Percentiles rank a stretch among this genome's conserved stretches.
These are phyloP conservation scores for Ceratoteleas bidentatus DNA, from an alignment of 1,140 invertebrate genomes.

Conservation along the genomic window DNA sequence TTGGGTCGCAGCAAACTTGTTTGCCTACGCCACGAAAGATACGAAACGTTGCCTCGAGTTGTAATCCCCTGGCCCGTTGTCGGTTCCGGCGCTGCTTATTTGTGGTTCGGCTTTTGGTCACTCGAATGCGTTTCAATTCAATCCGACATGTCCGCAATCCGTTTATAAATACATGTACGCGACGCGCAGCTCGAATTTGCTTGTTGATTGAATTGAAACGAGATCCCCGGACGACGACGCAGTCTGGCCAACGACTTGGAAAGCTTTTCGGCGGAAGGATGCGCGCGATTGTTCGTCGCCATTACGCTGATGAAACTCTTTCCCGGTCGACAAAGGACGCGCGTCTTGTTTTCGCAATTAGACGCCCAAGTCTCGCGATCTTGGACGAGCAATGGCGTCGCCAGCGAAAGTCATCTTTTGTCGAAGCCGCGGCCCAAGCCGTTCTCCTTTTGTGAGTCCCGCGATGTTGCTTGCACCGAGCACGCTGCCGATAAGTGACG, in stretches of 20 bases:
- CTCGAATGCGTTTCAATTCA: slow-evolving; percentile 25
- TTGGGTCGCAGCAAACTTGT: neutral
- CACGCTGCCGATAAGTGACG: no score
- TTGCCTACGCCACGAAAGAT: neutral
- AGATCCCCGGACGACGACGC: neutral
- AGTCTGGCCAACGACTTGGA: slow-evolving; percentile 12
- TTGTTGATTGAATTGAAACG: slow-evolving; percentile 24
- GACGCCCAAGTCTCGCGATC: slow-evolving; percentile 5
- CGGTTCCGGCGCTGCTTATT: slow-evolving; percentile 30
- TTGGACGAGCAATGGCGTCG: neutral
- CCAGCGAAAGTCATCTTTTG: no score
- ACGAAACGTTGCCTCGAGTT: neutral
- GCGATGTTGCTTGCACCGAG: no score
- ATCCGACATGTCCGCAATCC: slow-evolving; percentile 11
- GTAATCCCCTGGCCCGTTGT: slow-evolving; percentile 5
- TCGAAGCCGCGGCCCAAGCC: no score
- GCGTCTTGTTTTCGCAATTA: slow-evolving; percentile 38
- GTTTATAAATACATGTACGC: slow-evolving; percentile 17
- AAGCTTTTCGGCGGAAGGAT: neutral
- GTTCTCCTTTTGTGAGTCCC: no score
- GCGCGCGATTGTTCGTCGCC: slow-evolving; percentile 4
- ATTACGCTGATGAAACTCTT: slow-evolving; percentile 30
- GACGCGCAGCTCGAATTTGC: slow-evolving; percentile 4
- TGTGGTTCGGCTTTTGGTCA: slow-evolving; percentile 40
- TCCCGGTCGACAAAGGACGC: slow-evolving; percentile 7